phyloP scores from a whole-genome alignment of 1,140 invertebrate species.

The Himalopsyche phryganea region DNA sequence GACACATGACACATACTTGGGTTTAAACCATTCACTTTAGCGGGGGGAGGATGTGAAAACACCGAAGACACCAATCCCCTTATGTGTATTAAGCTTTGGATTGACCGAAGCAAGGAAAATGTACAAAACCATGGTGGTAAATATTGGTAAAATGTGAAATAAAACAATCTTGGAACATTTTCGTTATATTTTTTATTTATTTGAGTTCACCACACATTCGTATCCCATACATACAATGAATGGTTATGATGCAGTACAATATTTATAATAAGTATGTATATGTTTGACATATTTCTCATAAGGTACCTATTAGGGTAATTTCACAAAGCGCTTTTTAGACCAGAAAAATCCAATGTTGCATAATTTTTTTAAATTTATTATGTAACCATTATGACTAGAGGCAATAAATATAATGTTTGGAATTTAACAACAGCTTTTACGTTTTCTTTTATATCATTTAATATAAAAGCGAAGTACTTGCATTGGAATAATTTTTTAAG shows the following conservation, averaged over 20 bases:
- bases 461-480: constrained; percentile 15
- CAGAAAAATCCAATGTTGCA: constrained; percentile 31
- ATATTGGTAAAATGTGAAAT: constrained; percentile 1
- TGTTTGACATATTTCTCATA: constrained; percentile 33
- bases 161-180: constrained; percentile 1
- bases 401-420: constrained; percentile 29
- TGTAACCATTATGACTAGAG: constrained; percentile 33
- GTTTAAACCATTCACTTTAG: too few relatives aligned
- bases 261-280: constrained; percentile 21
- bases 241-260: constrained; percentile 33
- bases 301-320: constrained; percentile 32
- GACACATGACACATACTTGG: too few relatives aligned
- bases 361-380: constrained; percentile 26
- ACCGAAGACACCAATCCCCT: too few relatives aligned
- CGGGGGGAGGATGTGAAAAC: too few relatives aligned
- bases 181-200: constrained; percentile 29
- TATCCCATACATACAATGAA: constrained; percentile 34
- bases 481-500: constrained; percentile 4
- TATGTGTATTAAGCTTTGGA: too few relatives aligned
- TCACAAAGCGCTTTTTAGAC: constrained; percentile 34
- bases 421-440: constrained; percentile 20
- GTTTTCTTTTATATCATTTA: constrained; percentile 1
- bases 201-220: constrained; percentile 32
- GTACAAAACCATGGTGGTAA: too few relatives aligned
- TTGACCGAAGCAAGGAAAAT: too few relatives aligned